phyloP scores from a whole-genome alignment of 2,797 vertebrate genomes.

The Enteromius unitaeniatus region DNA sequence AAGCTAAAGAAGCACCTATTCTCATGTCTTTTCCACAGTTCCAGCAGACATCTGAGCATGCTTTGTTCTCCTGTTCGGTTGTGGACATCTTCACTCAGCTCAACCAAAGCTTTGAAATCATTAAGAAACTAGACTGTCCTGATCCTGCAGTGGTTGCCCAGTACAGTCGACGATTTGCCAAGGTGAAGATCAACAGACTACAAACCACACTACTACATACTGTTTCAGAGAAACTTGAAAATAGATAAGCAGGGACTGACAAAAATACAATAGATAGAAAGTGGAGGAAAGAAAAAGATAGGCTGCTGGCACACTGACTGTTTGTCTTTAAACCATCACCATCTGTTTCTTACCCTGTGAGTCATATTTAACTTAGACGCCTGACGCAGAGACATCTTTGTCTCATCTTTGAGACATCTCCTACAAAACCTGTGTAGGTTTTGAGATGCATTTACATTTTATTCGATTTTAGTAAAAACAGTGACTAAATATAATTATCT shows the following conservation, averaged over 20 bases:
- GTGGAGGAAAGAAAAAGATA: background rate
- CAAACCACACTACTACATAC: background rate
- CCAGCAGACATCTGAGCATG: slow-evolving; percentile 96
- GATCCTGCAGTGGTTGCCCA: slow-evolving; percentile 87
- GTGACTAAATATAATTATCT: background rate
- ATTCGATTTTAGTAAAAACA: background rate
- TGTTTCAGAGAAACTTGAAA: slow-evolving; percentile 11
- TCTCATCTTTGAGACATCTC: no score
- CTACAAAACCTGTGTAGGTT: background rate
- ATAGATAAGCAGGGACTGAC: background rate
- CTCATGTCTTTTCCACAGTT: slow-evolving; percentile 77
- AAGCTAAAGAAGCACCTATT: background rate
- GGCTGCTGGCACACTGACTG: background rate
- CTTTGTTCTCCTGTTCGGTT: slow-evolving; percentile 97
- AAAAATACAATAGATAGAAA: background rate
- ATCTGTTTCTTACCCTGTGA: slow-evolving; percentile 30
- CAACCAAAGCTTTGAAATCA: slow-evolving; percentile 98
- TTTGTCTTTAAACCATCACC: slow-evolving; percentile 19
- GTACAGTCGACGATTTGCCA: slow-evolving; percentile 92
- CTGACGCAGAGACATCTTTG: slow-evolving; percentile 5
- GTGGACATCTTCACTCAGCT: slow-evolving; percentile 98
- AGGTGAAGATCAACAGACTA: slow-evolving; percentile 74
- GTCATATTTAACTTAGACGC: slow-evolving; percentile 8
- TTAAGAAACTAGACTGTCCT: slow-evolving; percentile 94
- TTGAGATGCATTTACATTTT: slow-evolving; percentile 13